These are phyloP conservation scores for Phoxinus dragarum DNA, from an alignment of 2,797 vertebrate species.

Conservation along the genomic window DNA sequence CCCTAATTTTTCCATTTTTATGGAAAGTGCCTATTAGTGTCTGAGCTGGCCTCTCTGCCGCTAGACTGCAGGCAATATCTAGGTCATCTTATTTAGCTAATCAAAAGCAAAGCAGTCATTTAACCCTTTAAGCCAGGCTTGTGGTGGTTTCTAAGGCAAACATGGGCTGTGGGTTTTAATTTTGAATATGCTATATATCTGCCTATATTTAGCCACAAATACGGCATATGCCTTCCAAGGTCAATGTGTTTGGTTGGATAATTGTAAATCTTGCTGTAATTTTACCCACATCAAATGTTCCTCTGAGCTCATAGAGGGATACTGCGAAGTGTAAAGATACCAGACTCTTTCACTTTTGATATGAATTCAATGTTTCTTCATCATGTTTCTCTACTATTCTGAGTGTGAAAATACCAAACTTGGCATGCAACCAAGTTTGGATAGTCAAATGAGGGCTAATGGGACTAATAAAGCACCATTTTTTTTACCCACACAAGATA, in stretches of 20 bases:
- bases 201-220: neutral
- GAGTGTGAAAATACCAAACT: conserved; percentile 17
- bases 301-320: neutral
- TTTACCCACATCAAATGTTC: conserved; percentile 2
- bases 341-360: neutral
- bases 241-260: conserved; percentile 19
- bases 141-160: conserved; percentile 67
- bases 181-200: neutral
- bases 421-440: conserved; percentile 23
- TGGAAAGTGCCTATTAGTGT: conserved; percentile 55
- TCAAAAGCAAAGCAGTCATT: conserved; percentile 67
- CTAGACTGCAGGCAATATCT: conserved; percentile 71
- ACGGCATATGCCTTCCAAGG: neutral
- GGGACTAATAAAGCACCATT: conserved; percentile 46
- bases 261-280: neutral
- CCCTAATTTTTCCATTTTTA: conserved; percentile 4
- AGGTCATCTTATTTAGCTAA: conserved; percentile 75
- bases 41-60: conserved; percentile 63
- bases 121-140: conserved; percentile 62
- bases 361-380: conserved; percentile 3
- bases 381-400: conserved; percentile 30
- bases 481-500: conserved; percentile 17
- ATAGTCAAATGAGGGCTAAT: conserved; percentile 45
- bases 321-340: neutral
- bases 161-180: conserved; percentile 4